Evolutionary conservation across 2,888 invertebrate genomes (phyloP).

Genomic region (Agrotis segetum): DNA sequence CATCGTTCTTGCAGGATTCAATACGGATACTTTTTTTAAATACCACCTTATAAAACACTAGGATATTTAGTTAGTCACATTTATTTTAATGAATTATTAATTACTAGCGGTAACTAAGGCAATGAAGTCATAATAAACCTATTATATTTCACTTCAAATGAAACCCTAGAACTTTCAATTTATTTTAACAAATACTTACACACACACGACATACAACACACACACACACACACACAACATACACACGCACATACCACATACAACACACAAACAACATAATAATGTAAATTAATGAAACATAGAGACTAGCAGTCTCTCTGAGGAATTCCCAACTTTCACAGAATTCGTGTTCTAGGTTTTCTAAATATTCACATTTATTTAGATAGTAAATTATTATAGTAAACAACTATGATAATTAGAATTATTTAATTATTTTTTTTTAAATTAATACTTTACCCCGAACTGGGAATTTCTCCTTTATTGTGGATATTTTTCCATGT

Average conservation of each 20-base stretch:
- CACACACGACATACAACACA: neutral
- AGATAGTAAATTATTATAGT: no score
- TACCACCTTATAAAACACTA: neutral
- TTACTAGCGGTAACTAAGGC: neutral
- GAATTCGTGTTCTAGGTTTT: neutral
- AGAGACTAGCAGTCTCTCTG: no score
- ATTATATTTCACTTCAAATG: neutral
- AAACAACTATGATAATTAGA: no score
- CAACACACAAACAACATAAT: neutral
- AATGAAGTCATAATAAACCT: conserved; percentile 4
- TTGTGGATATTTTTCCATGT: no score
- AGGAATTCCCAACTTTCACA: no score
- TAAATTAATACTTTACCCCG: no score
- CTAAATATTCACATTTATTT: neutral
- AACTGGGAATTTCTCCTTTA: no score
- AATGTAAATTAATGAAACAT: no score
- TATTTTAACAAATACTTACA: neutral
- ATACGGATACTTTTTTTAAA: no score
- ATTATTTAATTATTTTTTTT: no score
- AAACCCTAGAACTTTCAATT: neutral
- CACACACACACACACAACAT: no score
- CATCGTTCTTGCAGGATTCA: neutral
- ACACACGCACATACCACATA: no score
- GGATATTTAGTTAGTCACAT: neutral
- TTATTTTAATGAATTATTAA: neutral